Conservation (phyloP, 1,140 invertebrate genomes). For the Eumeta japonica region DNA sequence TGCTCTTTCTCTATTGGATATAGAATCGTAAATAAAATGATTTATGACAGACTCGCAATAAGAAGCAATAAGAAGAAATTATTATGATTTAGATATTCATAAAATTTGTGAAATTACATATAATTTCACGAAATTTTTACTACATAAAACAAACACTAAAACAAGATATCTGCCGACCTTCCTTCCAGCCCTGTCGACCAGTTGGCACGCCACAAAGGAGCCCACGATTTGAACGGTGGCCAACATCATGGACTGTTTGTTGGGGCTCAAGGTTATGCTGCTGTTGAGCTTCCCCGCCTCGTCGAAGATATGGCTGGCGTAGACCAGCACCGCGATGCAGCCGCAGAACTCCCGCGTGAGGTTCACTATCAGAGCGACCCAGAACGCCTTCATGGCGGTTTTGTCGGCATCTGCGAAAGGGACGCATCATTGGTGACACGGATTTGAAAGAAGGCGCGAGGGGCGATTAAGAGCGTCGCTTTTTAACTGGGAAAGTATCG, state of each 20-base stretch:
- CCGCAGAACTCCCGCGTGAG: slow-evolving; percentile 43
- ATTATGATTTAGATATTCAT: too few species aligned
- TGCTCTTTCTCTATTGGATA: too few species aligned
- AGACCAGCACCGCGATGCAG: slow-evolving; percentile 45
- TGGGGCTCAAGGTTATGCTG: slow-evolving; percentile 35
- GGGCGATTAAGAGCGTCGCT: not conserved
- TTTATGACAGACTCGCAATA: too few species aligned
- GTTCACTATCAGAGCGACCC: slow-evolving; percentile 42
- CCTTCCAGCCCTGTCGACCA: slow-evolving; percentile 40
- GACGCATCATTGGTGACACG: not conserved
- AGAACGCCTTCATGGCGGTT: slow-evolving; percentile 41
- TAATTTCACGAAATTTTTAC: too few species aligned
- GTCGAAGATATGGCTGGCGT: slow-evolving; percentile 44
- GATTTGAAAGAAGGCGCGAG: not conserved
- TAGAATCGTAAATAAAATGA: too few species aligned
- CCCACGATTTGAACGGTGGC: slow-evolving; percentile 42
- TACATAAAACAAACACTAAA: too few species aligned
- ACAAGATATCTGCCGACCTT: too few species aligned
- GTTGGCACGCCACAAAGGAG: slow-evolving; percentile 43
- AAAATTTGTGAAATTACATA: too few species aligned
- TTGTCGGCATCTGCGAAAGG: slow-evolving; percentile 30
- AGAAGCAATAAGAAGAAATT: too few species aligned
- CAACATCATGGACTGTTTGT: slow-evolving; percentile 42
- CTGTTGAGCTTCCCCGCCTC: slow-evolving; percentile 33
- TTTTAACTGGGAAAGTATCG: not conserved